Evolutionary conservation across 2,113 vertebrate species (phyloP), one percentile per base, ranked within the genome.

Genomic region (Podarcis muralis): DNA sequence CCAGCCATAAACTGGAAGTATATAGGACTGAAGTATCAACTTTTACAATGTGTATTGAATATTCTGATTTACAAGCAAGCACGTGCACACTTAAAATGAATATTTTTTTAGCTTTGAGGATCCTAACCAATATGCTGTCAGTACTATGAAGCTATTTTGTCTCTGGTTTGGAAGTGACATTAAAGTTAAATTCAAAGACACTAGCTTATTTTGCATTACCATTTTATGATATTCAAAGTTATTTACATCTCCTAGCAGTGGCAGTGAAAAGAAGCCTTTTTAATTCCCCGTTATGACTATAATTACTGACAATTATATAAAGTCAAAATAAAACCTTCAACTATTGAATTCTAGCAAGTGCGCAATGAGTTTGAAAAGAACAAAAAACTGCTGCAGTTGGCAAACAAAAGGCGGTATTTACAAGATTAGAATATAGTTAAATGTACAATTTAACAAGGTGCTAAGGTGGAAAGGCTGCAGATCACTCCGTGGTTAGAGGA

Each of bases 261-360:
- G 59, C 71, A 65, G 32, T n/a, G 53, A 74, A 89, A 76, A 83
- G 66, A 57, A 69, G 43, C 74, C 75, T 74, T 86, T 74, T 53
- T 62, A 77, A n/a, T 32, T 30, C 13, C 62, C 71, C 16, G 43
- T 59, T 83, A 79, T 78, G 48, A 57, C 89, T 71, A 76, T 87
- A 87, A 90, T 90, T 90, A 69, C 20, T 62, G 62, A 78, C 43
- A 71, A 71, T 72, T 48, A 32, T 83, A 78, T 62, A 62, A 87
- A 77, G 72, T 23, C 77, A 85, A 81, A 86, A 78, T 53, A 78
- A 87, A 87, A 77, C 9, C 22, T 83, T 83, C 62, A 43, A 72
- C 62, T 59, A 76, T 48, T 57, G 43, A 82, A 90, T n/a, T n/a
- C 37, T n/a, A 69, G 43, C 11, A 86, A 66, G 59, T 23, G 43